These are phyloP conservation scores for Cotesia glomerata DNA, from an alignment of 1,140 invertebrate genomes.

Conservation along the genomic window DNA sequence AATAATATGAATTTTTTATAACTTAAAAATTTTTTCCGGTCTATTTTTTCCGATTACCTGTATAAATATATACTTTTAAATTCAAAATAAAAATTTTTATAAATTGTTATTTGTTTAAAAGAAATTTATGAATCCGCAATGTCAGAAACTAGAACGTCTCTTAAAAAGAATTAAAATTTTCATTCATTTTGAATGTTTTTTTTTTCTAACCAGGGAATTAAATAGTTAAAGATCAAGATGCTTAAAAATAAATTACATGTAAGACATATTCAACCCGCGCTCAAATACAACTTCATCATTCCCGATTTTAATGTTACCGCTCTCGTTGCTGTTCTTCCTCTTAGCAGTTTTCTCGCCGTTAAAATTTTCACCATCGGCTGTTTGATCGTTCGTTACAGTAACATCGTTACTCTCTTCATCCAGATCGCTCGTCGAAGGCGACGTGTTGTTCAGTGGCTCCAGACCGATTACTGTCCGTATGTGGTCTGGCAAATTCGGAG, in stretches of 20 bases:
- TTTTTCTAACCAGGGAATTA: no score
- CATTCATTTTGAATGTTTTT: no score
- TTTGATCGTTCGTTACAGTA: background rate
- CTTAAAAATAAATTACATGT: conserved; percentile 48
- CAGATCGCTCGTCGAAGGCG: conserved; percentile 30
- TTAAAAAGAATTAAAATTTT: no score
- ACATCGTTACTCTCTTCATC: conserved; percentile 35
- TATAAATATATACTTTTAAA: no score
- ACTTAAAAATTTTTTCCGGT: no score
- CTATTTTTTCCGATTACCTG: no score
- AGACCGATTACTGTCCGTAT: conserved; percentile 74
- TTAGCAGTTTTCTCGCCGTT: background rate
- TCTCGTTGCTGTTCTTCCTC: conserved; percentile 36
- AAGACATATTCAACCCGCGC: conserved; percentile 48
- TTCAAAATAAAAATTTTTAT: no score
- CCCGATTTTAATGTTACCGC: conserved; percentile 40
- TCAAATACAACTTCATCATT: conserved; percentile 54
- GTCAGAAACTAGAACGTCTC: no score
- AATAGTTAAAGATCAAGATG: no score
- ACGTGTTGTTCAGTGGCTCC: conserved; percentile 51
- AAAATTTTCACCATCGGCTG: background rate
- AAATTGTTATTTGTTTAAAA: no score
- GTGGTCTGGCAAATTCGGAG: conserved; percentile 69
- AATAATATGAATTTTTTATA: no score
- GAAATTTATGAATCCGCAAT: no score